Conservation (phyloP, 2,888 invertebrate species). For the Pristionchus exspectatus region DNA sequence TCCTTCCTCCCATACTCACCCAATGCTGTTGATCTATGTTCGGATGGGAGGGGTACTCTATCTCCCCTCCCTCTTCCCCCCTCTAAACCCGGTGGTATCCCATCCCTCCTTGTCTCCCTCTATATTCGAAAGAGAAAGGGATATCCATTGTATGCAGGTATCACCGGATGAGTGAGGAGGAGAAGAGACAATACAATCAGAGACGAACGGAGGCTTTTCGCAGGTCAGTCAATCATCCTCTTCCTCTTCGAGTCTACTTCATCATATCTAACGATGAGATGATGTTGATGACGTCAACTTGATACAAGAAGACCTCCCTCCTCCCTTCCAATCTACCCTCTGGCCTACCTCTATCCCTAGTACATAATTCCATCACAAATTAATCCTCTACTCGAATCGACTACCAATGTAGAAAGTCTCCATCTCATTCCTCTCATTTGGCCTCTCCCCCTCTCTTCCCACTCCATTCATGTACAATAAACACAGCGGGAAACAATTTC, state of each 20-base stretch:
- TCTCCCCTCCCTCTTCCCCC: background rate
- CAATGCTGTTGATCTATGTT: background rate
- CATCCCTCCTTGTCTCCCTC: background rate
- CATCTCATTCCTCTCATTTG: constrained; percentile 23
- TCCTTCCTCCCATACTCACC: background rate
- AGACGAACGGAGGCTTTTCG: constrained; percentile 56
- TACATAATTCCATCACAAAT: background rate
- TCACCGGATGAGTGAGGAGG: constrained; percentile 56
- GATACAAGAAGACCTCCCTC: background rate
- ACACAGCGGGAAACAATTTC: background rate
- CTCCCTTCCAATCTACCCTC: background rate
- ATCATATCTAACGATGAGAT: constrained; percentile 5
- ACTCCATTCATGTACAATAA: constrained; percentile 13
- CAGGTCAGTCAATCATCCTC: constrained; percentile 48
- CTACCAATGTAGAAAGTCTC: background rate
- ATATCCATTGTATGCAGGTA: constrained; percentile 47
- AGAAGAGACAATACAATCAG: constrained; percentile 55
- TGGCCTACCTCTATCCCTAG: background rate
- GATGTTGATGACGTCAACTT: constrained; percentile 25
- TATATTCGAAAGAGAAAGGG: background rate
- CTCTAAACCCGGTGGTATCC: background rate
- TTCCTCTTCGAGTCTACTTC: background rate
- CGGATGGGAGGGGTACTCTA: background rate
- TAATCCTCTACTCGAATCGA: background rate
- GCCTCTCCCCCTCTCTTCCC: background rate